Percentiles rank a stretch among this genome's conserved stretches.
phyloP scores from a whole-genome alignment of 2,113 vertebrate genomes.

The Chlamydotis undulata region DNA sequence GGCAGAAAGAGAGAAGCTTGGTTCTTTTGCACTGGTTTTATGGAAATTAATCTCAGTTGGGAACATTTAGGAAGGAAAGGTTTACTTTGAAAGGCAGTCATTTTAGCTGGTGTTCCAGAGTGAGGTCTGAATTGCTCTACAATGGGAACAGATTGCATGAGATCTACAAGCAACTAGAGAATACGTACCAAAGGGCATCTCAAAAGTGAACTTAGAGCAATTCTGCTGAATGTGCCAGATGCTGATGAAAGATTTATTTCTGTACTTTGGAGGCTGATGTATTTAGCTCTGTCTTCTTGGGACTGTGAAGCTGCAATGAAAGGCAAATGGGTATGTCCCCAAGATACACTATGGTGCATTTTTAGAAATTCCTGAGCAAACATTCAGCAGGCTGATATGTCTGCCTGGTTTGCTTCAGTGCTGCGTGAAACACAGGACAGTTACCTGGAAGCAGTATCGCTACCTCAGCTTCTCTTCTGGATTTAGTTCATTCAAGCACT shows the following conservation, averaged over 20 bases:
- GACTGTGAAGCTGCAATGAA: background rate
- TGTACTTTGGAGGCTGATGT: background rate
- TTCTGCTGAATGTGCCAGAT: background rate
- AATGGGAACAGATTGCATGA: background rate
- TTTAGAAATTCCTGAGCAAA: background rate
- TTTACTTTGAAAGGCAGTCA: background rate
- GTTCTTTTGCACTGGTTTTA: background rate
- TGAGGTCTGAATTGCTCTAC: background rate
- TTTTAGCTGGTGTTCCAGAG: background rate
- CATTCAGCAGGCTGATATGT: background rate
- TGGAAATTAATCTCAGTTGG: background rate
- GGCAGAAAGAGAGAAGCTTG: background rate
- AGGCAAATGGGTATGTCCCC: background rate
- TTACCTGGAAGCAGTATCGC: background rate
- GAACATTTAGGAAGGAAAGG: background rate
- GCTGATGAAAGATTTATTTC: background rate
- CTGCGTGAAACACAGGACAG: background rate
- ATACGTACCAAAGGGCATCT: background rate
- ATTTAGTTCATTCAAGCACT: background rate
- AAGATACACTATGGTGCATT: background rate
- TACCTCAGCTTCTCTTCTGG: background rate
- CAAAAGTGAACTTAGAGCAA: background rate
- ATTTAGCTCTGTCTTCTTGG: background rate
- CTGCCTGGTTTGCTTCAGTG: background rate
- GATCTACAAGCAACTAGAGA: background rate